Evolutionary conservation across 2,797 vertebrate genomes (phyloP).

Genomic region (Coregonus ussuriensis): DNA sequence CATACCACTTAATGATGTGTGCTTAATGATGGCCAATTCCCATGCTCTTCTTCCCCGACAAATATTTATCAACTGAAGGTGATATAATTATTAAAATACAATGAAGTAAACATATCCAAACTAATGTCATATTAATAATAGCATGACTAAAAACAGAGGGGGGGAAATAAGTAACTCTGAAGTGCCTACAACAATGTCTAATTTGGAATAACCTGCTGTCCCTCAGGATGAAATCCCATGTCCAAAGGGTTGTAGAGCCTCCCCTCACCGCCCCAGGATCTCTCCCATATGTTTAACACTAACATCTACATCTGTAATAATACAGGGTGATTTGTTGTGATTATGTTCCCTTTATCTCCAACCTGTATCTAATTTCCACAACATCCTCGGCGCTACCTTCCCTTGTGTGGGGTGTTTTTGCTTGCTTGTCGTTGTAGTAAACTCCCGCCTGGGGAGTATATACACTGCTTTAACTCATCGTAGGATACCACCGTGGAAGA

Average conservation of each 20-base stretch:
- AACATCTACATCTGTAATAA: conserved; percentile 91
- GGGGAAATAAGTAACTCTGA: conserved; percentile 24
- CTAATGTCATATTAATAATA: not conserved
- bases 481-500: conserved; percentile 4
- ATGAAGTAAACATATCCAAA: not conserved
- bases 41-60: conserved; percentile 4
- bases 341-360: conserved; percentile 82
- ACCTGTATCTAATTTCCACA: conserved; percentile 85
- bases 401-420: conserved; percentile 56
- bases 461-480: conserved; percentile 45
- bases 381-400: conserved; percentile 70
- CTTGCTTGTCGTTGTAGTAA: conserved; percentile 40
- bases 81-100: not conserved
- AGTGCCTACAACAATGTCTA: conserved; percentile 11
- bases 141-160: conserved; percentile 11
- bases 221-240: conserved; percentile 69
- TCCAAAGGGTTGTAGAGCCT: conserved; percentile 63
- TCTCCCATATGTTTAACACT: conserved; percentile 82
- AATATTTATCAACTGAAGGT: conserved; percentile 30
- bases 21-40: conserved; percentile 35
- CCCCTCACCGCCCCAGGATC: conserved; percentile 62
- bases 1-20: conserved; percentile 8
- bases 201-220: conserved; percentile 66
- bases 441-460: not conserved
- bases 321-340: conserved; percentile 85